These are phyloP conservation scores for Camelus dromedarius DNA, from an alignment of 2,113 vertebrate genomes.

Conservation along the genomic window DNA sequence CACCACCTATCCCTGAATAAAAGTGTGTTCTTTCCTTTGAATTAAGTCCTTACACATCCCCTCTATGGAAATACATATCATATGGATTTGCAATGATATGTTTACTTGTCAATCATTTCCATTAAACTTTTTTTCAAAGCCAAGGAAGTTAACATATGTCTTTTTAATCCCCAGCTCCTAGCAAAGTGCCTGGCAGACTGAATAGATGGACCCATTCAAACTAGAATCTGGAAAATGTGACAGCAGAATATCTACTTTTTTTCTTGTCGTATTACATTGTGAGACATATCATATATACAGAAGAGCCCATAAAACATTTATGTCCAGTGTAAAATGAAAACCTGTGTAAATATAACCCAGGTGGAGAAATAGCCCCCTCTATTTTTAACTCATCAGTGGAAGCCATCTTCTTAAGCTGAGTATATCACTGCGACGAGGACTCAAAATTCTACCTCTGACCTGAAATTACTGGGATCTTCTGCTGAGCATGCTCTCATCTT, in stretches of 20 bases:
- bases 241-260: neutral
- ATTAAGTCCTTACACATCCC: neutral
- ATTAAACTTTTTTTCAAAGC: conserved; percentile 13
- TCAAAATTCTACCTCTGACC: neutral
- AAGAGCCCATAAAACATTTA: neutral
- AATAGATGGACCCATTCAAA: conserved; percentile 7
- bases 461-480: conserved; percentile 38
- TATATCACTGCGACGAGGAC: neutral
- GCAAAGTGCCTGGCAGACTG: neutral
- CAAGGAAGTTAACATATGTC: neutral
- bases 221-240: neutral
- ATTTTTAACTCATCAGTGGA: conserved; percentile 12
- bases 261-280: neutral
- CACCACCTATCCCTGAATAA: neutral
- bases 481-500: neutral
- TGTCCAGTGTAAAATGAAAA: neutral
- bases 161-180: neutral
- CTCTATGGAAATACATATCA: neutral
- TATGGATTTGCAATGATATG: neutral
- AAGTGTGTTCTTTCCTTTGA: conserved; percentile 2
- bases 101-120: neutral
- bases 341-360: neutral
- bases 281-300: neutral
- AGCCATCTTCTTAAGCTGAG: neutral
- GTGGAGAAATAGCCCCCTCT: neutral